Evolutionary conservation across 2,113 vertebrate species (phyloP), one percentile per base, ranked within the genome.

Genomic region (Cheilinus undulatus): DNA sequence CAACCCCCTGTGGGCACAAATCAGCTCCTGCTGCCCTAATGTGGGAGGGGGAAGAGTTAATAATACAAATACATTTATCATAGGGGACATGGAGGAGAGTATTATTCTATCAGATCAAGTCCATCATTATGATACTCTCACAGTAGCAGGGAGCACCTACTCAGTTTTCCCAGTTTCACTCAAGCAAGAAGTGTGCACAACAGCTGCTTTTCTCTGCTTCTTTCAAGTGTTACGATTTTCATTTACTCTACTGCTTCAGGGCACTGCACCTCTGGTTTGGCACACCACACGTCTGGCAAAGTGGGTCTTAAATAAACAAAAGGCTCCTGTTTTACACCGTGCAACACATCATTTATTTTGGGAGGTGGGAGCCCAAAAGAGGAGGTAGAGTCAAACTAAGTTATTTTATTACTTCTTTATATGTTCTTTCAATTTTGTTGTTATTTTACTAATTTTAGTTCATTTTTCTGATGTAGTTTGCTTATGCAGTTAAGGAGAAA

Each of bases 221-320:
- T 88, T 86, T 76, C 89, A 95, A 94, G 94, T 93, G 93, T 92
- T 88, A 90, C 91, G 94, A 95, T 95, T 94, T 95, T 94, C 88
- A 94, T 96, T 95, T 94, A 93, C 91, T 73, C 49, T 89, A 94
- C 94, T 92, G 90, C 95, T 93, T 91, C 56, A 89, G 92, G 94
- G 94, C 92, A 93, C 87, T 81, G 64, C 87, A 93, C 93, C 89
- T 95, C 91, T 92, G 82, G 91, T 93, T 94, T 90, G 92, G 94
- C 88, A 86, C 93, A 93, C 93, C 89, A 32, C 92, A 88, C 38
- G 93, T 94, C 95, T 96, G 95, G 94, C 93, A 94, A 92, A 83
- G 87, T 65, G 71, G 92, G 90, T 93, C 92, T 94, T 94, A 94
- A 94, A 95, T 93, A 96, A 95, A 95, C 92, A 95, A 93, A 91